Evolutionary conservation across 1,140 invertebrate genomes (phyloP), one percentile per base, ranked within the genome.

Genomic region (Drosophila parabipectinata): DNA sequence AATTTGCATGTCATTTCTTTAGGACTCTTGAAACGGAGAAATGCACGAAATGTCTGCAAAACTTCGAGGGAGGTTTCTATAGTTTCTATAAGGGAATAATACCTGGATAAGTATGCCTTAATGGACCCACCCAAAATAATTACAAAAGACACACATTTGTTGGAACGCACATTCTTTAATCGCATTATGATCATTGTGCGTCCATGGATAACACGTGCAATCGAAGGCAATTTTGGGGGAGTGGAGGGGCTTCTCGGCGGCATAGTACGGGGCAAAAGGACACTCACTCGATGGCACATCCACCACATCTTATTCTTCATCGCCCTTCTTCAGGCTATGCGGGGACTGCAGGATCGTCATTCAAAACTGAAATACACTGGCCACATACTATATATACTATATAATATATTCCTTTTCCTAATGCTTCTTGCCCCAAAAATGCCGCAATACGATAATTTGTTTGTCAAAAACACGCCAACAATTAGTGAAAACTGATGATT

Each of bases 1-100:
- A 90, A 90, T 90, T 90, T 90, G 87, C 87, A 90, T 90, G 87
- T 90, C 87, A 90, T 87, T 88, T 84, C 79, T 89, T 88, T 80
- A 88, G 83, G 76, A 88, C 83, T 77, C 83, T 88, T 83, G 83
- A 88, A 88, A 77, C 71, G 87, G 87, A 10, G 34, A 37, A 60
- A 61, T 66, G 82, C 82, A 87, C 82, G 82, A 87, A 82, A 78
- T 63, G 66, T 60, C 55, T 15, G 14, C 30, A n/a, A 12, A 28
- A 2, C 2, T 18, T 18, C 39, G 67, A 60, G 62, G 68, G 72
- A 39, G 14, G 55, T n/a, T 64, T 21, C 21, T 21, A 21, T 21
- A 21, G 21, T 21, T 21, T 21, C 3, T 3, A 21, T 0, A 21
- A 21, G 21, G 21, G 1, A 21, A 21, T 21, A 21, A 21, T 21